Evolutionary conservation across 1,140 invertebrate species (phyloP), one percentile per base, ranked within the genome.

Genomic region (Drosophila cardini): DNA sequence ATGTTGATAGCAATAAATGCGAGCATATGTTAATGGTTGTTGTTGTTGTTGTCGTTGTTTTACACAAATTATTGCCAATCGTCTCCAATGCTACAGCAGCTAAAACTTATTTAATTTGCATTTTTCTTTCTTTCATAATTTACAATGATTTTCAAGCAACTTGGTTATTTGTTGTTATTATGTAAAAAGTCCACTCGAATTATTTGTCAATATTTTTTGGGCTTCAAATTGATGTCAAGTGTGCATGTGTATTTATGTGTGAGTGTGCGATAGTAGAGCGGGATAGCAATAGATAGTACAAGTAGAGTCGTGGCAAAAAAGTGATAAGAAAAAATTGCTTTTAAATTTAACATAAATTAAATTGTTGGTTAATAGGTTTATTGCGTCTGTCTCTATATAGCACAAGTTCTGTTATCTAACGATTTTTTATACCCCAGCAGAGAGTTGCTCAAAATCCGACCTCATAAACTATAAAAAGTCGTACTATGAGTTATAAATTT

Each of bases 11-110:
- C 63, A 38, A 61, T 70, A 73, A 36, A 42, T 32, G 42, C 40
- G 21, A 32, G 21, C 16, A 21, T 48, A 18, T 42, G 46, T 42
- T 73, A 26, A 26, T 26, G 32, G 45, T 38, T 73, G 50, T 30
- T 60, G 45, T 71, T 77, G 55, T 48, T 78, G 63, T 60, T 78
- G 56, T 80, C 62, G 72, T 84, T 64, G 77, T 86, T 26, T 26
- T 85, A 75, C 50, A 85, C 74, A 75, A 80, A 85, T 71, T 76
- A 67, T 72, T 79, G 67, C 79, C 79, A 79, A 67, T 62, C 43
- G 53, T 21, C 36, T 42, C 26, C 42, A 13, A 56, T 63, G 30
- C 42, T 36, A 13, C 58, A 32, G 36, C 57, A 52, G 40, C 42
- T 53, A 48, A 76, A 45, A 64, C 21, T 71, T 50, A 60, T 71